Conservation (phyloP, 2,797 vertebrate genomes). For the Spinus pinus region DNA sequence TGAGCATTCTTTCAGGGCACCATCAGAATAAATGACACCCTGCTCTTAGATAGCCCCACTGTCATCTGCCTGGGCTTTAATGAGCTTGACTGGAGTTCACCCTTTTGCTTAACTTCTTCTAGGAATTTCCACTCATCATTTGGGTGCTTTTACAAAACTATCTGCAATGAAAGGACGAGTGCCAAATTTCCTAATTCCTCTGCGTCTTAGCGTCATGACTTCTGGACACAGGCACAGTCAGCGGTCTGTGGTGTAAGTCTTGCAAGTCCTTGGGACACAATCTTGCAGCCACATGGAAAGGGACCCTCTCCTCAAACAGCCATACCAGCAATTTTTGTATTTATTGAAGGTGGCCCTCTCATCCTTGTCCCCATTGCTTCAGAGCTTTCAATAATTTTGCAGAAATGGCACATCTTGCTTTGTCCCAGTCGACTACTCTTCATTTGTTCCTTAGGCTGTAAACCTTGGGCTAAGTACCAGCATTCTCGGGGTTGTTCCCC, state of each 20-base stretch:
- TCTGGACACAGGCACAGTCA: not conserved
- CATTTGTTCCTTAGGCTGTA: not conserved
- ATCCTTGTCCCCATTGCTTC: not conserved
- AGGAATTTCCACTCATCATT: not conserved
- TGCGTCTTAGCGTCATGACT: rapidly evolving
- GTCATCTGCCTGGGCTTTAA: not conserved
- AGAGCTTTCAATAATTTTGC: not conserved
- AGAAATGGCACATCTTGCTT: not conserved
- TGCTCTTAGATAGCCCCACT: not conserved
- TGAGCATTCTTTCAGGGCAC: not conserved
- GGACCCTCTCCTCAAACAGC: not conserved
- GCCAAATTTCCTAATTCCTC: not conserved
- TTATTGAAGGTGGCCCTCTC: too few relatives aligned
- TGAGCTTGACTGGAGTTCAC: not conserved
- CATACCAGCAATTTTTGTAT: not conserved
- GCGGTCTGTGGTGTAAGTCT: not conserved
- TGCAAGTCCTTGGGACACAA: not conserved
- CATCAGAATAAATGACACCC: conserved; percentile 26
- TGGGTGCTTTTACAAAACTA: not conserved
- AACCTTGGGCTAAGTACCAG: not conserved
- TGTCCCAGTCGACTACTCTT: not conserved
- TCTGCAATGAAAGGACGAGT: not conserved
- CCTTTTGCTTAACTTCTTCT: conserved; percentile 4
- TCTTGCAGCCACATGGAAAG: not conserved
- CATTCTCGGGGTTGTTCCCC: not conserved